Evolutionary conservation across 2,113 vertebrate species (phyloP).

Genomic region (Silurus asotus): DNA sequence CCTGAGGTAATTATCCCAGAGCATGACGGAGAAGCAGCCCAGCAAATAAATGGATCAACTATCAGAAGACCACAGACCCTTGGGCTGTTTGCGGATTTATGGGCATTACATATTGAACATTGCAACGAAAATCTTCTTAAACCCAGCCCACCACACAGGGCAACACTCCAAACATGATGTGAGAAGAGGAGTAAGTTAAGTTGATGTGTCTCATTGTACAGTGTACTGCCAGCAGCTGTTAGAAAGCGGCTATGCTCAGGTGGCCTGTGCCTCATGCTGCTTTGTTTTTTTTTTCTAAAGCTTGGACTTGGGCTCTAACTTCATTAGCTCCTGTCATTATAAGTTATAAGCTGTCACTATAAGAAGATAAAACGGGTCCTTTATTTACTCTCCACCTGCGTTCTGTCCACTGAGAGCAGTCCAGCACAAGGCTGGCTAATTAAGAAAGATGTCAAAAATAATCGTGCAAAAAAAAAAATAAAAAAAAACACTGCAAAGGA

Average conservation of each 20-base stretch:
- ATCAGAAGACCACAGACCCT: constrained; percentile 30
- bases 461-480: not conserved
- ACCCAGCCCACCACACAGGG: constrained; percentile 27
- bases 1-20: constrained; percentile 17
- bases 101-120: constrained; percentile 22
- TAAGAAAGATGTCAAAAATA: constrained; percentile 24
- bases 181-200: constrained; percentile 40
- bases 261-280: constrained; percentile 36
- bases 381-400: constrained; percentile 39
- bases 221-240: constrained; percentile 36
- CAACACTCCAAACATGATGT: constrained; percentile 35
- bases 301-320: constrained; percentile 37
- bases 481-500: not conserved
- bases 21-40: not conserved
- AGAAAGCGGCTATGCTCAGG: constrained; percentile 37
- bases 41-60: constrained; percentile 23
- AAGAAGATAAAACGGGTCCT: constrained; percentile 42
- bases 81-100: constrained; percentile 23
- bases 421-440: constrained; percentile 31
- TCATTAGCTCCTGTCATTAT: constrained; percentile 47
- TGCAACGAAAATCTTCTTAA: constrained; percentile 25
- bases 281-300: constrained; percentile 13
- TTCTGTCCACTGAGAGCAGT: constrained; percentile 35
- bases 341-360: constrained; percentile 33
- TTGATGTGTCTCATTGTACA: constrained; percentile 31